Base-by-base conservation (phyloP, 2,888 invertebrate species). In the Morpho achilles region DNA sequence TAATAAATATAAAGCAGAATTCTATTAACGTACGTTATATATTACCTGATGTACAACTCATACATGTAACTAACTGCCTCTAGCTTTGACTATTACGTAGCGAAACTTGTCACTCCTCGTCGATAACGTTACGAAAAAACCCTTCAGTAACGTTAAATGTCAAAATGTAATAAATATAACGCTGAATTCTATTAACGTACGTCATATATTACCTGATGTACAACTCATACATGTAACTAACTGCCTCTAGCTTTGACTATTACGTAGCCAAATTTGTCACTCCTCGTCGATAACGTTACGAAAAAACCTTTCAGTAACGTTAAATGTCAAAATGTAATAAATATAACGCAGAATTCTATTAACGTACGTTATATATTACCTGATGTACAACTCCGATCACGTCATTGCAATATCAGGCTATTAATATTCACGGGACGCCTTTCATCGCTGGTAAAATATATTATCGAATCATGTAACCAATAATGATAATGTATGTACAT, bases 341-440 rank as follows among this genome's bases (percentile, higher is more conserved):
- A 32, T 32, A 32, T 32, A 32, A 51, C 42, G 50, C 23, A 51
- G 42, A 9, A 51, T 23, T 43, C 50, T 51, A 43, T 51, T 42
- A 23, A 45, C 52, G 45, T 52, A 32, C 52, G 52, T 51, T 51
- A 51, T 43, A 53, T 43, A 41, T 47, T 41, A 55, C 53, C 50
- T 52, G 46, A 50, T 50, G 43, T 53, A 62, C 23, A 46, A 46
- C 23, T 44, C 53, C 43, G 50, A 39, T 45, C 54, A 60, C 49
- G 50, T 58, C 49, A 60, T 40, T 51, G 41, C 41, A 32, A 57
- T 60, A 60, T 47, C 52, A 44, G 50, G 42, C 40, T 58, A 62
- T 62, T 62, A 60, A 60, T 60, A 62, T 62, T 62, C 60, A 56
- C 42, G 22, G 54, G 54, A 42, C 42, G 59, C 45, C 59, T 62